Evolutionary conservation across 1,140 invertebrate genomes (phyloP).

Genomic region (Platyscapa corneri): DNA sequence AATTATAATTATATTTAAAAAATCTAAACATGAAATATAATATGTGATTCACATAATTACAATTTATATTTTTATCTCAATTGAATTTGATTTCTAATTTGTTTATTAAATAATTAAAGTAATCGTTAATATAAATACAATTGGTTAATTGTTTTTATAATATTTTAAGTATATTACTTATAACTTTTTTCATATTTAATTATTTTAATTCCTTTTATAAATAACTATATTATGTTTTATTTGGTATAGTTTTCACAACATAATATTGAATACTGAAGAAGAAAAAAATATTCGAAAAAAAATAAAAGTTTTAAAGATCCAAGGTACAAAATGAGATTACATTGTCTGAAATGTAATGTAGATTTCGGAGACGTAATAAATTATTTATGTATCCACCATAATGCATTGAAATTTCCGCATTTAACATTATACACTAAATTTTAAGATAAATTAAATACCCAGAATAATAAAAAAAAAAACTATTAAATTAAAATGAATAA

Average conservation of each 20-base stretch:
- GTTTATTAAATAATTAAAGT: background rate
- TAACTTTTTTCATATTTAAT: background rate
- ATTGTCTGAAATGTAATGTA: too few relatives aligned
- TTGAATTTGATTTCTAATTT: background rate
- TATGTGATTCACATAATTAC: too few relatives aligned
- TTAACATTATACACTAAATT: background rate
- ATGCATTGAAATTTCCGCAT: background rate
- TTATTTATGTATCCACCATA: background rate
- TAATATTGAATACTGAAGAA: too few relatives aligned
- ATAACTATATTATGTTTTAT: background rate
- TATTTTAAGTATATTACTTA: background rate
- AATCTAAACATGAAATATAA: too few relatives aligned
- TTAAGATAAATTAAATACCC: background rate
- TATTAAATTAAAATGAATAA: too few relatives aligned
- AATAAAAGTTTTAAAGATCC: too few relatives aligned
- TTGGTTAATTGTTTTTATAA: background rate
- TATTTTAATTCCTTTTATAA: background rate
- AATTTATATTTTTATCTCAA: background rate
- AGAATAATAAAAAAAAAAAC: too few relatives aligned
- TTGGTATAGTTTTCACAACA: too few relatives aligned
- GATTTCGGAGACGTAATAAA: background rate
- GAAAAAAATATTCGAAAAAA: too few relatives aligned
- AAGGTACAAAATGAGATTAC: too few relatives aligned
- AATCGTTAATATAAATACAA: too few relatives aligned
- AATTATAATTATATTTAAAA: background rate